A percentile compares a stretch with the other conserved stretches of the same genome.
phyloP scores from a whole-genome alignment of 1,140 invertebrate species.

The Globodera ellingtonae region DNA sequence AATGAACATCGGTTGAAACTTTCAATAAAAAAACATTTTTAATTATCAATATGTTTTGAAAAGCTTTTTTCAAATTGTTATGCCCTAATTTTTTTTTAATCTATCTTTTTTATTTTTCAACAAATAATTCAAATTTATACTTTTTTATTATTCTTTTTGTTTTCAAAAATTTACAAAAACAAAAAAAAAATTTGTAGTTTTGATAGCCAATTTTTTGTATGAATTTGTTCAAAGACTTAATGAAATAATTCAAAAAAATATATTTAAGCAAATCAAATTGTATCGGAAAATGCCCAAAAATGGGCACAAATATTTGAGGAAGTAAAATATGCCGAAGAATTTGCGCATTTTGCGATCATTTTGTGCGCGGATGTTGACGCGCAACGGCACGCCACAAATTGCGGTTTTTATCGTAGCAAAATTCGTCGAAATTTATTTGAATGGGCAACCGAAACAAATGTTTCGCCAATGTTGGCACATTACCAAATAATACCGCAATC shows the following conservation, averaged over 20 bases:
- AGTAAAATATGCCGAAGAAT: not conserved
- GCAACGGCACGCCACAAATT: not conserved
- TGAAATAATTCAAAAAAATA: no score
- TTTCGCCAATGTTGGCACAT: not conserved
- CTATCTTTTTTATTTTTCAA: no score
- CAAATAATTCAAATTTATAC: no score
- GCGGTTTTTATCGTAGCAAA: not conserved
- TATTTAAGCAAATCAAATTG: not conserved
- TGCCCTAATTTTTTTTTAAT: no score
- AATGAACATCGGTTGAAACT: not conserved
- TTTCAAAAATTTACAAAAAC: no score
- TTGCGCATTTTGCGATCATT: not conserved
- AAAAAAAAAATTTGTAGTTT: no score
- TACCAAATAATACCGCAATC: not conserved
- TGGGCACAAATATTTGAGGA: conserved; percentile 1
- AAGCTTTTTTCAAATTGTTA: no score
- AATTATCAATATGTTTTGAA: no score
- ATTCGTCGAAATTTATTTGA: not conserved
- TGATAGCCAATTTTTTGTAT: no score
- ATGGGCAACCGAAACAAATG: not conserved
- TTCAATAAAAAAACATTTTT: not conserved
- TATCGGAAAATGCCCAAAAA: not conserved
- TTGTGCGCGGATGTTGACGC: not conserved
- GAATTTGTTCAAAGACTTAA: no score
- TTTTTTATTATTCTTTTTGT: no score